Conservation (phyloP, 1,140 invertebrate genomes). For the Pseudobourletiella spinata region DNA sequence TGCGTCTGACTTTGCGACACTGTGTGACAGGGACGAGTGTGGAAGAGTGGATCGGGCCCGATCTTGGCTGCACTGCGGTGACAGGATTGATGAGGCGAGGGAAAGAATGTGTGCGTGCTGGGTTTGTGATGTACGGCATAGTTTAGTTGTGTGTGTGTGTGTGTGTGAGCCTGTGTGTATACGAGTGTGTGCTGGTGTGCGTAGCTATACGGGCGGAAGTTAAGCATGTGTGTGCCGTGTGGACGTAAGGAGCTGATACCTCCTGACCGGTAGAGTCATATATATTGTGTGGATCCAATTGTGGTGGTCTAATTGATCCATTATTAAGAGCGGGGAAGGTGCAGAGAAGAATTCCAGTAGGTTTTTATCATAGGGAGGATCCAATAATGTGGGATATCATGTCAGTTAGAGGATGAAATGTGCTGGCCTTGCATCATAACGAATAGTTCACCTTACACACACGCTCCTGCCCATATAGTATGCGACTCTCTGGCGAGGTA, state of each 20-base stretch:
- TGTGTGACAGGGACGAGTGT: too few species aligned
- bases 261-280: not conserved
- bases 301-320: conserved; percentile 31
- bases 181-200: too few species aligned
- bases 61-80: not conserved
- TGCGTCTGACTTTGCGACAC: too few species aligned
- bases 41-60: not conserved
- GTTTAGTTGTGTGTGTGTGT: not conserved
- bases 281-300: conserved; percentile 11
- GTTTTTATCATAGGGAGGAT: conserved; percentile 20
- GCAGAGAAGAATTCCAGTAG: conserved; percentile 28
- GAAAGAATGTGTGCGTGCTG: too few species aligned
- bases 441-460: conserved; percentile 30
- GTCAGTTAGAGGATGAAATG: conserved; percentile 20
- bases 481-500: too few species aligned
- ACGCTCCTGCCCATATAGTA: not conserved
- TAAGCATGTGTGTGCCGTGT: too few species aligned
- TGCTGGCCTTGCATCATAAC: conserved; percentile 29
- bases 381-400: conserved; percentile 26
- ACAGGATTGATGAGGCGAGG: not conserved
- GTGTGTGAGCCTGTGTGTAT: too few species aligned
- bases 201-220: too few species aligned
- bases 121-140: too few species aligned
- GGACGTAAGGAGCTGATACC: too few species aligned
- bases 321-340: conserved; percentile 26